Base-by-base conservation (phyloP, 2,888 invertebrate genomes). In the Peribatodes rhomboidaria region DNA sequence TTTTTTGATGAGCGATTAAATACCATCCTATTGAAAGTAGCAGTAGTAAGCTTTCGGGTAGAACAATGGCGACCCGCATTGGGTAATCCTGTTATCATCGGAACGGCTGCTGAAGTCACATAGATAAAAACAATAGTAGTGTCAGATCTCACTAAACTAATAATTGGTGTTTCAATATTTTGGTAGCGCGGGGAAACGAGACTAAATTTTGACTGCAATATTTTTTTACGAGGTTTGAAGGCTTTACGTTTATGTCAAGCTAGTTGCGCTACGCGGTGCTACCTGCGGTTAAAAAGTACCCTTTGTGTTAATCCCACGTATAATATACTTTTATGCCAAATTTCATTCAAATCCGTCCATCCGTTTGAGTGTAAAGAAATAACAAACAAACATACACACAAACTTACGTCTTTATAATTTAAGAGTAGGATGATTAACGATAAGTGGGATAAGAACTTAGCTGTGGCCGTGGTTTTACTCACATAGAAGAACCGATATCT, bases 61-160 rank as follows among this genome's bases (percentile, higher is more conserved):
- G 75, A 73, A 84, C 83, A 83, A 84, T 80, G 64, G 71, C 35
- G 33, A 55, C 83, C 79, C 79, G 78, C 76, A 80, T 83, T 77
- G 73, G 75, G 76, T 73, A 78, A 82, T 77, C 71, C 67, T 66
- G 74, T 76, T 78, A 82, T 83, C 80, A 63, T 67, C 64, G 67
- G 70, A 76, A 79, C 77, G 68, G 61, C 69, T 61, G 63, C 71
- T 72, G 73, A 71, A 78, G 75, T 72, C 75, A 70, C 71, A 75
- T 71, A 68, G 69, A 70, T 77, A 74, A 80, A 81, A 80, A 86
- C 86, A 86, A 85, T 85, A 75, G 78, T 70, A 65, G 70, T 71
- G 81, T 75, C 80, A 73, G 68, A 76, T 78, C 75, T 70, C 63
- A 69, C 68, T 74, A 75, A 79, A 79, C 77, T 69, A 55, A 60